These are phyloP conservation scores for Maniola jurtina DNA, from an alignment of 1,140 invertebrate genomes.

Conservation along the genomic window DNA sequence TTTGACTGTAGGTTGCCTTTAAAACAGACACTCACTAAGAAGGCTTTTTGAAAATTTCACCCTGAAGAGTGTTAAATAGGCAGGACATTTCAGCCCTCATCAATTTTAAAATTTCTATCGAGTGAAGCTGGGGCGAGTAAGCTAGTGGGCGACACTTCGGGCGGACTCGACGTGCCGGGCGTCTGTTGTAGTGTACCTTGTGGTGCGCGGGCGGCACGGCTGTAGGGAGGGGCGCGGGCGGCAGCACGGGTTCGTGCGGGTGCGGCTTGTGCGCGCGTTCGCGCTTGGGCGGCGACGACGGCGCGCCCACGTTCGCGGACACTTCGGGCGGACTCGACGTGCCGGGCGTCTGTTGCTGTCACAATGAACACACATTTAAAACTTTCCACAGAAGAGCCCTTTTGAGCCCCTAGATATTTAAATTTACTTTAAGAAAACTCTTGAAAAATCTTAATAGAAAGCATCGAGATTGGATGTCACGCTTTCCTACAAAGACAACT, in stretches of 20 bases:
- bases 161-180: slow-evolving; percentile 45
- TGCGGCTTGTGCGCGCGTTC: slow-evolving; percentile 42
- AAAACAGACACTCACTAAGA: no score
- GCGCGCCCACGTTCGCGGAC: slow-evolving; percentile 57
- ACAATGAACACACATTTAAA: neutral
- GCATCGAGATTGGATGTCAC: no score
- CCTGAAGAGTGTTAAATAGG: no score
- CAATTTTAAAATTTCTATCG: no score
- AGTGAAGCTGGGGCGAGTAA: no score
- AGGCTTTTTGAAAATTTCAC: no score
- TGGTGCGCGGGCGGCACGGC: slow-evolving; percentile 30
- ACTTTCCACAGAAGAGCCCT: neutral
- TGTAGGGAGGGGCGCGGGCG: slow-evolving; percentile 17
- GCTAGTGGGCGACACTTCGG: slow-evolving; percentile 69
- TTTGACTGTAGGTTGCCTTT: no score
- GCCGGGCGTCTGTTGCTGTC: slow-evolving; percentile 35
- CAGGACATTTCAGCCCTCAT: no score
- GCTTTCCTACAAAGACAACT: neutral
- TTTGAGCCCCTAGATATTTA: neutral
- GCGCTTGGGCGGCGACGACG: slow-evolving; percentile 52
- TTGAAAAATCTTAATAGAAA: no score
- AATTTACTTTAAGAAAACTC: no score
- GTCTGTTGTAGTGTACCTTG: slow-evolving; percentile 37
- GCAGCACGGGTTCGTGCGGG: slow-evolving; percentile 23
- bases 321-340: slow-evolving; percentile 60